Evolutionary conservation across 2,888 invertebrate genomes (phyloP).

Genomic region (Chaitophorus viminalis): DNA sequence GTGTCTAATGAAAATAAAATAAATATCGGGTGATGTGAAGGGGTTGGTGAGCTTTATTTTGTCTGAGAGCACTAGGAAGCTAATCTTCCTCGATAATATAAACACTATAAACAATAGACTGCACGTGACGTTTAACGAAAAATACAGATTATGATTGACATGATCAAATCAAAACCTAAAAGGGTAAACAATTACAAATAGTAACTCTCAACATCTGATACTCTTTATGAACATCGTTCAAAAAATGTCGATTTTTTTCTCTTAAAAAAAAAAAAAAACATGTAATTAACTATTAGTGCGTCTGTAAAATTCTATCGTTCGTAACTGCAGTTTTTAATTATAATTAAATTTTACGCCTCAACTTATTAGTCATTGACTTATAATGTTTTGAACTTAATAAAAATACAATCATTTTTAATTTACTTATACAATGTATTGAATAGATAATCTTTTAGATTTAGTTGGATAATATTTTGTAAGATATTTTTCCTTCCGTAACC

Average conservation of each 20-base stretch:
- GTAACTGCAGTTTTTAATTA: neutral
- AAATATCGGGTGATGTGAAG: neutral
- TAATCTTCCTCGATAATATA: neutral
- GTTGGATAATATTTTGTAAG: too few species aligned
- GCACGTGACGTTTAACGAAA: slow-evolving; percentile 39
- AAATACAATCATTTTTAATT: too few species aligned
- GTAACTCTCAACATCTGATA: neutral
- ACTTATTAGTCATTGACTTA: too few species aligned
- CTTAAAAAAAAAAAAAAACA: neutral
- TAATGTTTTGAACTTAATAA: too few species aligned
- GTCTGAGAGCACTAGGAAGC: neutral
- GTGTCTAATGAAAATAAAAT: slow-evolving; percentile 30
- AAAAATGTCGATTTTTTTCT: neutral
- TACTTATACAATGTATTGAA: too few species aligned
- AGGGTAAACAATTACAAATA: neutral
- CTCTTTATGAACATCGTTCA: neutral
- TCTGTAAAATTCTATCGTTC: neutral
- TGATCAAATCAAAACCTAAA: neutral
- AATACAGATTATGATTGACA: slow-evolving; percentile 46
- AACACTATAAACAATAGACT: slow-evolving; percentile 23
- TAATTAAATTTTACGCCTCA: neutral
- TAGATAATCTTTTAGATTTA: too few species aligned
- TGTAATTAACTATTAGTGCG: neutral
- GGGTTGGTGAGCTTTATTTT: slow-evolving; percentile 35
- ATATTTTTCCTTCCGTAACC: too few species aligned